Conservation (phyloP, 2,113 vertebrate genomes). For the Etia nguti region DNA sequence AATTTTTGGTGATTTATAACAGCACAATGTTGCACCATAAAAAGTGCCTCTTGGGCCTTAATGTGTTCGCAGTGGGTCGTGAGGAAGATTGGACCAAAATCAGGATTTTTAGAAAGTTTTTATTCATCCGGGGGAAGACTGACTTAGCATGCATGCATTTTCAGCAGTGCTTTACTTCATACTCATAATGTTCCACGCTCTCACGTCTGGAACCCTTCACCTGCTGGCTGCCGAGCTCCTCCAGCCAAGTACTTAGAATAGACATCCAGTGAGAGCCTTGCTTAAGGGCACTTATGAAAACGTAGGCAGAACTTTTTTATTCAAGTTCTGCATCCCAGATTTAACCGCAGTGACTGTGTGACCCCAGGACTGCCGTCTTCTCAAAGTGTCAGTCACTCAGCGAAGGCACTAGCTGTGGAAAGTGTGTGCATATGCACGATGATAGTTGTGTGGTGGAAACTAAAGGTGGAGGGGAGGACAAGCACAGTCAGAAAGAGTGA, state of each 20-base stretch:
- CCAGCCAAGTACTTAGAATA: neutral
- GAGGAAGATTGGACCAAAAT: neutral
- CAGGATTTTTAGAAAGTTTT: neutral
- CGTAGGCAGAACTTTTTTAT: neutral
- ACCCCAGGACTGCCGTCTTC: slow-evolving; percentile 22
- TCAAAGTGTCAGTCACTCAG: neutral
- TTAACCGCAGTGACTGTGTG: slow-evolving; percentile 7
- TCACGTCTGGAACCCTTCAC: slow-evolving; percentile 15
- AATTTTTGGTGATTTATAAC: slow-evolving; percentile 5
- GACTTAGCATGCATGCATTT: slow-evolving; percentile 1
- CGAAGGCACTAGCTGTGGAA: slow-evolving; percentile 14
- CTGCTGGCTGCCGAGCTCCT: neutral
- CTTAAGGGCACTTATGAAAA: slow-evolving; percentile 6
- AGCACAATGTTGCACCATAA: slow-evolving; percentile 12
- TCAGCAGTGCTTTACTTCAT: neutral
- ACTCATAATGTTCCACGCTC: slow-evolving; percentile 1
- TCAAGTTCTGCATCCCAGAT: neutral
- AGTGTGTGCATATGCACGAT: neutral
- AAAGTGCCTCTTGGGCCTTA: neutral
- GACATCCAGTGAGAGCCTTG: slow-evolving; percentile 1
- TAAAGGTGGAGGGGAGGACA: slow-evolving; percentile 22
- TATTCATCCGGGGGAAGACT: slow-evolving; percentile 12
- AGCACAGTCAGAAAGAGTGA: neutral
- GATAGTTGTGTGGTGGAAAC: slow-evolving; percentile 30
- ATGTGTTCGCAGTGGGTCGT: slow-evolving; percentile 9